phyloP scores from a whole-genome alignment of 2,113 vertebrate species.

The Phyllostomus discolor region DNA sequence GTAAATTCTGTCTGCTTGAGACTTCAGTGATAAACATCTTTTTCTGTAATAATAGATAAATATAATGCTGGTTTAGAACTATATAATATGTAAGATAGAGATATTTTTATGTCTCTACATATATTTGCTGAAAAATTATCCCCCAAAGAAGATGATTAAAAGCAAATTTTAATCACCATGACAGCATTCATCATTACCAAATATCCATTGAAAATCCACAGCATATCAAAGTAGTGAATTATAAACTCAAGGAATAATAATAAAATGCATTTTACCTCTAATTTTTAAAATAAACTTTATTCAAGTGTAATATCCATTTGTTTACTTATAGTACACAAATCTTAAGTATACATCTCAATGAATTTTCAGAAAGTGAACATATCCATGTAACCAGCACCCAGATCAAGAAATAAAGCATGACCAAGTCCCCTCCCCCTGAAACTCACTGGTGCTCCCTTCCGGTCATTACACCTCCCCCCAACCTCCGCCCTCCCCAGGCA shows the following conservation, averaged over 20 bases:
- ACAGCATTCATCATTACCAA: neutral
- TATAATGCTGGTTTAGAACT: neutral
- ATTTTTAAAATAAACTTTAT: neutral
- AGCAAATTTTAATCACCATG: constrained; percentile 5
- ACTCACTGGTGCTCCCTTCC: neutral
- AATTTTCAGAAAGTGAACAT: neutral
- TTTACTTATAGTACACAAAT: neutral
- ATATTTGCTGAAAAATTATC: neutral
- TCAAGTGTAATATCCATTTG: neutral
- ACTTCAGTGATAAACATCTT: neutral
- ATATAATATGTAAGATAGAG: neutral
- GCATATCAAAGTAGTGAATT: neutral
- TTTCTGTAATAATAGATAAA: neutral
- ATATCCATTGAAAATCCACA: neutral
- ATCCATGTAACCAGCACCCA: neutral
- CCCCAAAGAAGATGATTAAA: neutral
- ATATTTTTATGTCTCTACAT: neutral
- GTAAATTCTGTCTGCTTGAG: neutral
- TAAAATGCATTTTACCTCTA: neutral
- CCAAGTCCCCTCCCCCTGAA: neutral
- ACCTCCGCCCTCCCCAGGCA: neutral
- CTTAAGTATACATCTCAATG: neutral
- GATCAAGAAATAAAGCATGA: neutral
- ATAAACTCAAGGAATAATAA: neutral
- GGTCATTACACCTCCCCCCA: neutral